Base-by-base conservation (phyloP, 2,113 vertebrate genomes). In the Toxotes jaculatrix region DNA sequence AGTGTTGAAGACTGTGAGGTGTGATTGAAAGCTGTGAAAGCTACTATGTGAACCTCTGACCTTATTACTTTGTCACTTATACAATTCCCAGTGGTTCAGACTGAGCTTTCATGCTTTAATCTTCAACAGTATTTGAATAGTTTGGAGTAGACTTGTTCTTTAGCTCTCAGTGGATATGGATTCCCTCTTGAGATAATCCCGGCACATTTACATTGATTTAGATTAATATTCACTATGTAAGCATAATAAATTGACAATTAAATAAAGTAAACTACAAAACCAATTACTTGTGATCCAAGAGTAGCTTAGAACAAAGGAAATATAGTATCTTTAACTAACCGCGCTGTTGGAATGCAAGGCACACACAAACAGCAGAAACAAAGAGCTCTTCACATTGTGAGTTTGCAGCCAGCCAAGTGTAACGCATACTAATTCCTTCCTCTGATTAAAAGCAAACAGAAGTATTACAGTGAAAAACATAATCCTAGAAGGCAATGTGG, bases 391-490 rank as follows among this genome's bases (percentile, higher is more conserved):
- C 64, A 49, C 74, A 85, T 40, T 63, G 66, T 69, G 82, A 74
- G 80, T 74, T 75, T 82, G 66, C 65, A 74, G 74, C 84, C 59
- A 89, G 85, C 56, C 84, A 68, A 78, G 85, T 89, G 82, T 82
- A 87, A 89, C 68, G 74, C 77, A 78, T 84, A 86, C 80, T 87
- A 91, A 90, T 93, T 85, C 49, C 66, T 85, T 16, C 21, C 42
- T 86, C 76, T 92, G 91, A 93, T 93, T 89, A 93, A 92, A 91
- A 84, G 81, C 80, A 93, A 90, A 89, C 86, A 56, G 5, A 76
- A 64, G 23, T 82, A 82, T 85, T 84, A 75, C 65, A 51, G 60
- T 56, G 80, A 74, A 85, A 85, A 88, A 74, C 62, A 64, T 49
- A 65, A 87, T 78, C 73, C 40, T 34, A 8, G 43, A 49, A 80